These are phyloP conservation scores for Nycticryphes semicollaris DNA, from an alignment of 2,113 vertebrate genomes.

Conservation along the genomic window DNA sequence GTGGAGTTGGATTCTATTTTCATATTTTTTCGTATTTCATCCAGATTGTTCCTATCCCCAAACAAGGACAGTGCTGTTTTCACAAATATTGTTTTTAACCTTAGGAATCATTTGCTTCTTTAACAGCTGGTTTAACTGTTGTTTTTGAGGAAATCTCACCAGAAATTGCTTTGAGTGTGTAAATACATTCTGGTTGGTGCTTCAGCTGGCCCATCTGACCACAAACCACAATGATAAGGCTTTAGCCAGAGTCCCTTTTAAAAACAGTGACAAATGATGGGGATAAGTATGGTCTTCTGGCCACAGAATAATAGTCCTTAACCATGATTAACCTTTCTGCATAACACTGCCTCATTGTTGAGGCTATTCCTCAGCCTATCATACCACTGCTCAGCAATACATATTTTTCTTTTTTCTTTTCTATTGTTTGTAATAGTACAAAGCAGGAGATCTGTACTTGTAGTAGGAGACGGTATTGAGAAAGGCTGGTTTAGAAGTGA, in stretches of 20 bases:
- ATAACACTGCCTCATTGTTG: neutral
- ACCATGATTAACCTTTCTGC: slow-evolving; percentile 33
- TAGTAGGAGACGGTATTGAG: neutral
- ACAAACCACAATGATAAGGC: slow-evolving; percentile 70
- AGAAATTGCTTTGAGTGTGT: neutral
- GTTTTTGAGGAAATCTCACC: slow-evolving; percentile 11
- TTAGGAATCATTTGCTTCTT: neutral
- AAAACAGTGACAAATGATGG: slow-evolving; percentile 63
- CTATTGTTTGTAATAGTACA: neutral
- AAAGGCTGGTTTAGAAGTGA: neutral
- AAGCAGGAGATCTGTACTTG: neutral
- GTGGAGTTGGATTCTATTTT: neutral
- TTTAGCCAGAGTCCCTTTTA: slow-evolving; percentile 42
- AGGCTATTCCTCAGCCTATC: neutral
- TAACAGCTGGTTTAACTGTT: slow-evolving; percentile 6
- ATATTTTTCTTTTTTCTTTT: neutral
- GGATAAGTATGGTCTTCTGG: slow-evolving; percentile 17
- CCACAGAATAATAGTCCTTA: slow-evolving; percentile 62
- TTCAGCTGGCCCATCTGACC: slow-evolving; percentile 43
- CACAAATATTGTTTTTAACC: slow-evolving; percentile 2
- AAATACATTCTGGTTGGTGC: neutral
- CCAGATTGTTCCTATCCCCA: neutral
- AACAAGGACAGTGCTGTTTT: neutral
- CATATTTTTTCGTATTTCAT: neutral
- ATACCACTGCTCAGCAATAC: neutral